Evolutionary conservation across 2,113 vertebrate genomes (phyloP).

Genomic region (Limnothrissa miodon): DNA sequence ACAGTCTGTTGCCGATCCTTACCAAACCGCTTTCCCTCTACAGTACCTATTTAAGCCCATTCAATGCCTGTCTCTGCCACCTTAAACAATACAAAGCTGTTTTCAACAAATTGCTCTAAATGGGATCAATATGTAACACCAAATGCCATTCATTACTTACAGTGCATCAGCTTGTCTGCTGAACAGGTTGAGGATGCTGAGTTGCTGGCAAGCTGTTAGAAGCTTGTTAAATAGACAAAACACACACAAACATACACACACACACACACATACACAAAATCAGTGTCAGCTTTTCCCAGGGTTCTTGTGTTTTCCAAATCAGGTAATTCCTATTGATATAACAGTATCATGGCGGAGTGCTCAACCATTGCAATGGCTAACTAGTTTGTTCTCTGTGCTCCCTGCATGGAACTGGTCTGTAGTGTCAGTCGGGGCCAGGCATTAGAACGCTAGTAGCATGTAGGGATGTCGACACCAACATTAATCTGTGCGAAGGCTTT

Average conservation of each 20-base stretch:
- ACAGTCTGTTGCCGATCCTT: background rate
- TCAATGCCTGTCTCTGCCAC: too few species aligned
- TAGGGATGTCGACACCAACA: constrained; percentile 25
- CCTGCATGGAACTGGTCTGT: background rate
- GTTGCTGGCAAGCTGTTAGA: background rate
- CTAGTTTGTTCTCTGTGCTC: background rate
- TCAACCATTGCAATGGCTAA: background rate
- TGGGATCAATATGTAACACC: background rate
- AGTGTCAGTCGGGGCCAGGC: background rate
- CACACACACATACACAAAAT: background rate
- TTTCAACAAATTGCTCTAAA: background rate
- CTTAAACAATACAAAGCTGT: background rate
- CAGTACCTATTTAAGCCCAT: background rate
- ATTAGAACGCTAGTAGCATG: background rate
- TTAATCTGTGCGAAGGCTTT: constrained; percentile 19
- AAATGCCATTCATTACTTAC: background rate
- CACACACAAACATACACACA: too few species aligned
- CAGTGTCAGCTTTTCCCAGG: background rate
- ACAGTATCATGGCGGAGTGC: background rate
- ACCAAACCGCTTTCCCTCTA: background rate
- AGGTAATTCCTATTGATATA: background rate
- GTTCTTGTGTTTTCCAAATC: background rate
- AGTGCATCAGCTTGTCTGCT: background rate
- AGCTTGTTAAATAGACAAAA: background rate
- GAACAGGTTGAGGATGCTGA: constrained; percentile 7